A percentile compares a stretch with the other conserved stretches of the same genome.
These are phyloP conservation scores for Chamaetylas fuelleborni DNA, from an alignment of 2,113 vertebrate genomes.

Conservation along the genomic window DNA sequence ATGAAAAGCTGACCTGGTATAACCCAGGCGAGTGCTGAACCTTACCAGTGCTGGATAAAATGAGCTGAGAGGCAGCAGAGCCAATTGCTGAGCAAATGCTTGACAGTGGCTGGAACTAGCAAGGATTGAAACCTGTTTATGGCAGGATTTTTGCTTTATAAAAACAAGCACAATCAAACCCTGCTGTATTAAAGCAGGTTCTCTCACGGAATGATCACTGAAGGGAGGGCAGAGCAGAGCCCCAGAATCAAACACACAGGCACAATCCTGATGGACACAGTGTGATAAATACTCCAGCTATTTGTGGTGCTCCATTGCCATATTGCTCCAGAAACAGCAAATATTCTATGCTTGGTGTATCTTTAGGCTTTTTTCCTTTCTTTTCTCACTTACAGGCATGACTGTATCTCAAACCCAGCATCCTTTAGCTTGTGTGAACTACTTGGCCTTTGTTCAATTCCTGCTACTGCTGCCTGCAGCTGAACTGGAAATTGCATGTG, in stretches of 20 bases:
- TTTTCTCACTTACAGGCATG: background rate
- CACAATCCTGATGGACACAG: accelerated
- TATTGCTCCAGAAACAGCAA: background rate
- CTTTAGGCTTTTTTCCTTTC: background rate
- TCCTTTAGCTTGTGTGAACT: background rate
- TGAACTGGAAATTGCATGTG: background rate
- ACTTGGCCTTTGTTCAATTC: background rate
- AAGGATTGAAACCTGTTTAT: background rate
- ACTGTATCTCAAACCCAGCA: background rate
- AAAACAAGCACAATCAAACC: background rate
- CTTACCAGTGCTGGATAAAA: conserved; percentile 17
- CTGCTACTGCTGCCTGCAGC: background rate
- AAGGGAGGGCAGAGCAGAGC: background rate
- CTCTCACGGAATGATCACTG: background rate
- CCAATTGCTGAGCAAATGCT: background rate
- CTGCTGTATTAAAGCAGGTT: background rate
- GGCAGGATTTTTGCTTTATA: background rate
- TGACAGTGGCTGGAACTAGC: background rate
- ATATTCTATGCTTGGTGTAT: background rate
- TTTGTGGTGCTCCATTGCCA: background rate
- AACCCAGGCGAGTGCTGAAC: background rate
- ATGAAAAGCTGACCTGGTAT: conserved; percentile 35
- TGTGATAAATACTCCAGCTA: accelerated
- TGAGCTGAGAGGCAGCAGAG: background rate
- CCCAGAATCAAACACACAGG: background rate